A percentile compares a stretch with the other conserved stretches of the same genome.
Evolutionary conservation across 2,113 vertebrate species (phyloP).

Genomic region (Telmatochromis sp.): DNA sequence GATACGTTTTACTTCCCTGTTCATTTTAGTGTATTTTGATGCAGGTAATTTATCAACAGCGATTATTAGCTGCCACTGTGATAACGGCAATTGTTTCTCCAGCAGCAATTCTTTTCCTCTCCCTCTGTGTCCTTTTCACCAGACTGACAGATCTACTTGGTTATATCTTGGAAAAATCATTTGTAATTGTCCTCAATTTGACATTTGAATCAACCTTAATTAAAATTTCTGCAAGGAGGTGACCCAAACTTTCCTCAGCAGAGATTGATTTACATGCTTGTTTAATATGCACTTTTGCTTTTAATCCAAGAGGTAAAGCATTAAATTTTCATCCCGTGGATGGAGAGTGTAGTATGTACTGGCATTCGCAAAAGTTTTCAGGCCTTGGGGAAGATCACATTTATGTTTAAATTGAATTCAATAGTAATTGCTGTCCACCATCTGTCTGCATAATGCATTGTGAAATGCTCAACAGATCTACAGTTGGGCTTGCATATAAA

Average conservation of each 20-base stretch:
- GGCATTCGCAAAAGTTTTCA: neutral
- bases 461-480: neutral
- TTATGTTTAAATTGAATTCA: neutral
- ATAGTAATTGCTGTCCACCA: neutral
- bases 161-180: neutral
- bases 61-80: slow-evolving; percentile 29
- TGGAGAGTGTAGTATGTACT: neutral
- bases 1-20: neutral
- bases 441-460: neutral
- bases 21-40: slow-evolving; percentile 23
- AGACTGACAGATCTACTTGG: neutral
- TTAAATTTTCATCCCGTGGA: neutral
- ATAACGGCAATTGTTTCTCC: slow-evolving; percentile 7
- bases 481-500: neutral
- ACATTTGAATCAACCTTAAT: slow-evolving; percentile 27
- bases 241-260: neutral
- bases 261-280: neutral
- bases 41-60: slow-evolving; percentile 29
- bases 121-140: neutral
- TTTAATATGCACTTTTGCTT: neutral
- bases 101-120: neutral
- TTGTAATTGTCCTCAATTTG: slow-evolving; percentile 1
- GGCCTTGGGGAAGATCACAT: neutral
- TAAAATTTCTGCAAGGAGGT: neutral
- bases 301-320: neutral